Evolutionary conservation across 2,888 invertebrate species (phyloP), one percentile per base, ranked within the genome.

Genomic region (Amphiduros pacificus): DNA sequence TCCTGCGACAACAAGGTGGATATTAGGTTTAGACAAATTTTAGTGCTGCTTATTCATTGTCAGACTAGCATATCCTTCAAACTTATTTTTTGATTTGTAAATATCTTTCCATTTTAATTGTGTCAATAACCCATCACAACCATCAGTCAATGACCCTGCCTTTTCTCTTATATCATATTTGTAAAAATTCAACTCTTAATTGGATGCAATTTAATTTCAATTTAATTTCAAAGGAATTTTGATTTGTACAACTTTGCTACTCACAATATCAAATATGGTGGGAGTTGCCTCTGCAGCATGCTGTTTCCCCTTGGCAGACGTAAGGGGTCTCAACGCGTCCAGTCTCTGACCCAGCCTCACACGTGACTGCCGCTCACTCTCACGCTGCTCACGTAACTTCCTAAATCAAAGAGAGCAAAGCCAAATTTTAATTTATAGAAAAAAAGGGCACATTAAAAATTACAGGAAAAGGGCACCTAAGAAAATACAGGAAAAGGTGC

Each of bases 261-360:
- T 69, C 62, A 79, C 79, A 62, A 74, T 36, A 60, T 78, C 77
- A 75, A 74, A 79, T 20, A 79, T 56, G 17, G 74, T 71, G n/a
- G 75, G 75, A 24, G 77, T 78, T 49, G 70, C 72, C 62, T 77
- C 77, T 22, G 76, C 77, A 20, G 69, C 68, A 17, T 67, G 70
- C n/a, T 75, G 73, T 36, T 65, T 66, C 17, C 76, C 77, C 55
- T 71, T 74, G 31, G 72, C 66, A 6, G 77, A 74, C 5, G 70
- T 74, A 22, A 67, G 63, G 1, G 78, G 77, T 28, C 72, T 57
- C 20, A 77, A 67, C 2, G 74, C 75, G 24, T 75, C 74, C 22
- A 79, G 65, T 22, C 73, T 67, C 52, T 74, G 68, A 27, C 72
- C 68, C 53, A 78, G 68, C 17, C 71, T 54, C 17, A 71, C 44